phyloP scores from a whole-genome alignment of 2,113 vertebrate species.

The Cavia porcellus region DNA sequence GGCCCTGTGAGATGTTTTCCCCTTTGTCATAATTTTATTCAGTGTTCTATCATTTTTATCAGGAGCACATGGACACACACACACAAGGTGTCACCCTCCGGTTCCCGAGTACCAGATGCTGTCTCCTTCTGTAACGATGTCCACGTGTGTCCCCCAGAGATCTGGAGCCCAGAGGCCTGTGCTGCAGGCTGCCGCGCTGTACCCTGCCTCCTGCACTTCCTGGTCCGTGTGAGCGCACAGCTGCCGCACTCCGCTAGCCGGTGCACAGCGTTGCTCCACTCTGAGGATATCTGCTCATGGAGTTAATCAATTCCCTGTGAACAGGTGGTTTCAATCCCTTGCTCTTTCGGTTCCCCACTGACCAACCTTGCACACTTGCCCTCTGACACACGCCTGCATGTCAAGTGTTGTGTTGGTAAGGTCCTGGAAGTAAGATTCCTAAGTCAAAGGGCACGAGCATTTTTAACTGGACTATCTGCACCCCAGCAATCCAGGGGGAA shows the following conservation, averaged over 20 bases:
- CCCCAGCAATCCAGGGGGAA: accelerated
- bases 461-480: not conserved
- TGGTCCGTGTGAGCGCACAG: accelerated
- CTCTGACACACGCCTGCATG: not conserved
- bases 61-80: not conserved
- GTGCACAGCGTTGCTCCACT: accelerated
- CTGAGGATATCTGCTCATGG: not conserved
- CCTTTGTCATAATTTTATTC: not conserved
- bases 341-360: accelerated
- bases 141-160: not conserved
- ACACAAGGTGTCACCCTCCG: not conserved
- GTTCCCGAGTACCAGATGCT: not conserved
- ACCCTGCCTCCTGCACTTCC: not conserved
- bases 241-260: not conserved
- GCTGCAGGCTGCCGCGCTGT: not conserved
- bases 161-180: accelerated
- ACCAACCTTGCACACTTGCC: not conserved
- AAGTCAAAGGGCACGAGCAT: not conserved
- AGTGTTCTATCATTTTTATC: not conserved
- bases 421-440: not conserved
- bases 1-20: not conserved
- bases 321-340: too few relatives aligned
- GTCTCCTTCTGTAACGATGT: not conserved
- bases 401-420: not conserved
- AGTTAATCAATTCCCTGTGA: not conserved